Base-by-base conservation (phyloP, 53 echinoderm and acorn worm species). In the Luidia sarsii region DNA sequence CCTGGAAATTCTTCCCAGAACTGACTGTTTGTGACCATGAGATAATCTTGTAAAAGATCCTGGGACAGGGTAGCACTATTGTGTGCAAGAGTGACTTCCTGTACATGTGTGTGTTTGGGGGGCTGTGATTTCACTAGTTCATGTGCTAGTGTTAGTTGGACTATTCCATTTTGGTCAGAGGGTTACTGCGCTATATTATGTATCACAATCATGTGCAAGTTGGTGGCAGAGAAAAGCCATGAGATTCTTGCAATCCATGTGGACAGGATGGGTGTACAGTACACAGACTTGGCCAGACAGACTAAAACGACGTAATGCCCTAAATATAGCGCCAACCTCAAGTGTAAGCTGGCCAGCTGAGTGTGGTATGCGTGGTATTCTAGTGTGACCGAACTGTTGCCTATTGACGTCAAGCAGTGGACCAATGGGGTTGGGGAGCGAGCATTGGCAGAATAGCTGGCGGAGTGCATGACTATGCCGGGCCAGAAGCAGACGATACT, bases 361-460 rank as follows among this genome's bases (percentile, higher is more conserved):
- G 74, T 23, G 3, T 20, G 74, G 74, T 34, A 74, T 74, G 57
- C 33, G 43, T 57, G 74, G 74, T 57, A 74, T 74, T 74, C 59
- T 57, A n/a, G 57, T 74, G 56, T 74, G 74, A 74, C 57, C 74
- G 30, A 74, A 57, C 39, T 38, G 74, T 57, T 57, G 74, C 74
- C 57, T n/a, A 57, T 74, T 74, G 74, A 74, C 74, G 74, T 67
- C 81, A 83, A 83, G 63, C 59, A 25, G 52, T 6, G 45, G 48
- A 54, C 83, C 83, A 83, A 83, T 83, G 49, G 38, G 9, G 35
- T 19, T 10, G 4, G 52, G 60, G 48, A 29, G 4, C 43, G 8
- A 21, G 83, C 83, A 83, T 83, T 71, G 83, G 61, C 83, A 60
- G 63, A 68, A 83, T 83, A 71, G 38, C 83, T 82, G 46, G 71